Base-by-base conservation (phyloP, 2,113 vertebrate species). In the Eonycteris spelaea region DNA sequence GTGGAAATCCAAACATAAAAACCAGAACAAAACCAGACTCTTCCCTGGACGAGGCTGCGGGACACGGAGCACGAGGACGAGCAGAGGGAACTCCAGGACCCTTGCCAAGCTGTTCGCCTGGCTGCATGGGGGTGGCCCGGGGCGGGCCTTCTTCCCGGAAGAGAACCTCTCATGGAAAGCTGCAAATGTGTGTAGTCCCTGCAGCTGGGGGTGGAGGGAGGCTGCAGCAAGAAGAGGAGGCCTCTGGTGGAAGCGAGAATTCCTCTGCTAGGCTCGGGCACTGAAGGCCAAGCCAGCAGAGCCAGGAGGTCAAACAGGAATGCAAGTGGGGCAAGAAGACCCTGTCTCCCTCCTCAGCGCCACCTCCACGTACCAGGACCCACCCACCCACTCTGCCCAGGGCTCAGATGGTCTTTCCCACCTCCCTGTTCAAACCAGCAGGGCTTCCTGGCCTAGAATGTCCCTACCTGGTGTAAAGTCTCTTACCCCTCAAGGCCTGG, bases 61-160 rank as follows among this genome's bases (percentile, higher is more conserved):
- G 38, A 5, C 53, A 71, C 0, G 5, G 77, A 65, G 68, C 80
- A 45, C 16, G 59, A 83, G 48, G 48, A 26, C 0, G 1, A 13
- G n/a, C 33, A 51, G 74, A 75, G 75, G 30, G 68, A 75, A 21
- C 28, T 30, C 24, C 4, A 61, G 74, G 30, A 28, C 18, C 61
- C 57, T 10, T 4, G 61, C 87, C 70, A 61, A 35, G 16, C 65
- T 2, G 30, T 30, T 55, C n/a, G n/a, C 38, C 12, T 33, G 74
- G 57, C 83, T 26, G 28, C 0, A 1, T 4, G 1, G 6, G 6
- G 14, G 28, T 0, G 0, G n/a, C 18, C 3, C 11, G 48, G 65
- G 85, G 71, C 45, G 33, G 83, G 33, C 74, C 70, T 18, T 55
- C 85, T 21, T 75, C 80, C 48, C 70, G 67, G 55, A 95, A 57